These are phyloP conservation scores for Ceratosolen fusciceps DNA, from an alignment of 1,140 invertebrate genomes.

Conservation along the genomic window DNA sequence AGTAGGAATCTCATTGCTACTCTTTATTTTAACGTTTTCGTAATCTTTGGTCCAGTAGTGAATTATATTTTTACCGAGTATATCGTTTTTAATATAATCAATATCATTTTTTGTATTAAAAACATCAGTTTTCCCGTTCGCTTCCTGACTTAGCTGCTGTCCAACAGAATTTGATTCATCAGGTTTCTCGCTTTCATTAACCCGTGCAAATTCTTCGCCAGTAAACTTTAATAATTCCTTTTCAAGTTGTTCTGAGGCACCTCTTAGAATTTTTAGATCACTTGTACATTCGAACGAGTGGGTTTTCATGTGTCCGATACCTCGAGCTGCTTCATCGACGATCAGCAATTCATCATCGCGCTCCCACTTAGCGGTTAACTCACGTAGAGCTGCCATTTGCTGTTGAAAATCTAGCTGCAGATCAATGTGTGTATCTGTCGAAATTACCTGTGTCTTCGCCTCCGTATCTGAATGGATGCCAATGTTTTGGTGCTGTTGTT, in stretches of 20 bases:
- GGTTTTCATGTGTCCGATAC: not conserved
- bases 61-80: not conserved
- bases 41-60: not conserved
- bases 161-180: not conserved
- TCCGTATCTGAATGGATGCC: conserved; percentile 55
- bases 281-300: conserved; percentile 4
- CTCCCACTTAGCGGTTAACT: conserved; percentile 64
- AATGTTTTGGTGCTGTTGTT: not conserved
- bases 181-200: not conserved
- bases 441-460: conserved; percentile 69
- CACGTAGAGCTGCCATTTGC: conserved; percentile 61
- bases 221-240: conserved; percentile 27
- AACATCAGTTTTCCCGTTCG: not conserved
- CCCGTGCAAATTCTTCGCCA: not conserved
- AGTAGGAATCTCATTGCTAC: not conserved
- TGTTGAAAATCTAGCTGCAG: conserved; percentile 67
- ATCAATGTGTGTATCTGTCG: conserved; percentile 57
- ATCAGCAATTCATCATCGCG: conserved; percentile 55
- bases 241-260: conserved; percentile 31
- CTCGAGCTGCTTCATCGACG: not conserved
- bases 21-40: conserved; percentile 11
- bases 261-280: conserved; percentile 29
- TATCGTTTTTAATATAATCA: too few relatives aligned
- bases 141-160: not conserved
- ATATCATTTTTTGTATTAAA: too few relatives aligned